Evolutionary conservation across 2,113 vertebrate species (phyloP).

Genomic region (Lagenorhynchus albirostris): DNA sequence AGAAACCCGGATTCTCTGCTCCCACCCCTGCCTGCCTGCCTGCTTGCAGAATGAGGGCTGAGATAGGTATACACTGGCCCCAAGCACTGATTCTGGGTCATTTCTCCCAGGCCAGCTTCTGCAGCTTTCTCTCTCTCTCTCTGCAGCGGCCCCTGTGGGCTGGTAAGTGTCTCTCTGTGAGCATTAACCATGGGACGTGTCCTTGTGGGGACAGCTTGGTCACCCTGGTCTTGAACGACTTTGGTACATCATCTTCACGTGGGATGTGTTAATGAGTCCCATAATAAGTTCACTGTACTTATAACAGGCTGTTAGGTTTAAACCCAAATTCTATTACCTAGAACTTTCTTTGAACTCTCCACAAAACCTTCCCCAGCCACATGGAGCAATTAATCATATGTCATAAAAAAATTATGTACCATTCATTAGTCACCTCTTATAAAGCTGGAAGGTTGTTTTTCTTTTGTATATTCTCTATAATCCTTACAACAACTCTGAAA

Average conservation of each 20-base stretch:
- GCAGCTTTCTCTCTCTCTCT: neutral
- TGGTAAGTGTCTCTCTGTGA: neutral
- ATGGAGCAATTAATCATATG: neutral
- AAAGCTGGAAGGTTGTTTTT: neutral
- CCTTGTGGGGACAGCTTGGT: neutral
- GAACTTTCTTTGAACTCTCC: neutral
- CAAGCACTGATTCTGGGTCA: neutral
- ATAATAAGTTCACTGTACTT: neutral
- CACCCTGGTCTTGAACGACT: neutral
- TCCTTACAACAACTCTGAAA: neutral
- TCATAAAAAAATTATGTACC: neutral
- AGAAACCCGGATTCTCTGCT: neutral
- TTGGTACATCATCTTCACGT: neutral
- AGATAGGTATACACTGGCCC: neutral
- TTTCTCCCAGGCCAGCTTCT: neutral
- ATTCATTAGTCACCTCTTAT: neutral
- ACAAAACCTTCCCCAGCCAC: neutral
- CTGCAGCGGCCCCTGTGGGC: neutral
- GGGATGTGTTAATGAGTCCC: neutral
- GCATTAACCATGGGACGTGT: neutral
- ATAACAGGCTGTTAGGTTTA: neutral
- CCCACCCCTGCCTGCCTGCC: neutral
- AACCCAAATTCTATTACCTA: neutral
- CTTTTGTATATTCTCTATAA: neutral
- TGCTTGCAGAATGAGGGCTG: neutral